phyloP scores from a whole-genome alignment of 2,113 vertebrate species.

The Polypterus senegalus region DNA sequence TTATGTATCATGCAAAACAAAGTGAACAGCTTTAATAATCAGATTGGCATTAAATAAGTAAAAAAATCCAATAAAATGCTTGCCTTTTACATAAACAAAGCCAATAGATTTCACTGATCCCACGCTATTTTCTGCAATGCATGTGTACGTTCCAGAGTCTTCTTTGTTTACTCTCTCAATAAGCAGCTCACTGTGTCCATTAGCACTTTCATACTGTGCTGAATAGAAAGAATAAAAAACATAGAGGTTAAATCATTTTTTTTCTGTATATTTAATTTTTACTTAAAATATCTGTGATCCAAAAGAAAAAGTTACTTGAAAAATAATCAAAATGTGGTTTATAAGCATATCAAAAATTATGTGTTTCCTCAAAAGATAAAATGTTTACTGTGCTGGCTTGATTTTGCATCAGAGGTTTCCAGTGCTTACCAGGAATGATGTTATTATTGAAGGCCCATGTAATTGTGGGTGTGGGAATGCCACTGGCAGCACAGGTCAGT shows the following conservation, averaged over 20 bases:
- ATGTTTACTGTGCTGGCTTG: no score
- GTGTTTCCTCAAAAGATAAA: no score
- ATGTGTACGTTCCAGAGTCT: slow-evolving; percentile 80
- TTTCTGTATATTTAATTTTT: no score
- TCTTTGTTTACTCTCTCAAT: slow-evolving; percentile 76
- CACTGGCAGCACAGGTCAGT: slow-evolving; percentile 65
- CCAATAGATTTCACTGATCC: slow-evolving; percentile 78
- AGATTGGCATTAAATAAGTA: background rate
- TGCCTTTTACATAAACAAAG: slow-evolving; percentile 89
- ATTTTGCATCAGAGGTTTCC: background rate
- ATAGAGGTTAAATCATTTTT: no score
- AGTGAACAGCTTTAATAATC: background rate
- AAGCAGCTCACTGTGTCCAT: slow-evolving; percentile 72
- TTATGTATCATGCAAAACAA: no score
- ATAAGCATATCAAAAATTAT: no score
- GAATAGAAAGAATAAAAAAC: slow-evolving; percentile 7
- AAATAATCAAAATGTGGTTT: no score
- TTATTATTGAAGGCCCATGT: slow-evolving; percentile 89
- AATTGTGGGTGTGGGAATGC: slow-evolving; percentile 70
- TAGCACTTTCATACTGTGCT: slow-evolving; percentile 63
- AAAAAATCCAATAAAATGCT: background rate
- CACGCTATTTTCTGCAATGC: slow-evolving; percentile 74
- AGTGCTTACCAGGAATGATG: slow-evolving; percentile 70
- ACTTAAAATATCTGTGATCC: no score
- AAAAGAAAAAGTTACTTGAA: no score